Evolutionary conservation across 2,888 invertebrate species (phyloP).

Genomic region (Cheilosia variabilis): DNA sequence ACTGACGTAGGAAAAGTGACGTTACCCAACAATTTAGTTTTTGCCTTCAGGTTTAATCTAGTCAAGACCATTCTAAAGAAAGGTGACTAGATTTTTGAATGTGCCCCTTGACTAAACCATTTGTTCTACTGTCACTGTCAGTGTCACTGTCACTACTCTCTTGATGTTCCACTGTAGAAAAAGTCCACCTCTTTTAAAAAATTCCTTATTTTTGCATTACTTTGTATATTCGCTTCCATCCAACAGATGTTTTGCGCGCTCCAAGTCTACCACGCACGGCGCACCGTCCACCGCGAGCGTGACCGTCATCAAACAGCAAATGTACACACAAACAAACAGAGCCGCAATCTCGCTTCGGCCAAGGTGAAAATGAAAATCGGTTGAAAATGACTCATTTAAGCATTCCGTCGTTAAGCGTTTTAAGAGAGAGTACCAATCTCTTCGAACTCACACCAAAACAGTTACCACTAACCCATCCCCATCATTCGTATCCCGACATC

Average conservation of each 20-base stretch:
- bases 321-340: conserved; percentile 3
- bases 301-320: conserved; percentile 37
- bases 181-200: background rate
- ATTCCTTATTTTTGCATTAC: background rate
- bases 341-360: conserved; percentile 13
- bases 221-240: background rate
- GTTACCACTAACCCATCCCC: background rate
- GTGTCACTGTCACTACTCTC: no score
- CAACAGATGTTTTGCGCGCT: conserved; percentile 42
- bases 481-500: background rate
- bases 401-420: background rate
- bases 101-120: no score
- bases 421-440: conserved; percentile 11
- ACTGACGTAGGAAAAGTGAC: no score
- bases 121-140: no score
- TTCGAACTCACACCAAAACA: background rate
- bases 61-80: no score
- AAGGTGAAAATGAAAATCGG: conserved; percentile 35
- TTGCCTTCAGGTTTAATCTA: no score
- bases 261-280: conserved; percentile 26
- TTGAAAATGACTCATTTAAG: conserved; percentile 22
- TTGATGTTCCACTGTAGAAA: background rate
- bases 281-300: background rate
- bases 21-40: no score
- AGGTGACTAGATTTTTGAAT: no score